Conservation (phyloP, 2,113 vertebrate species). For the Ivindomyrus marchei region DNA sequence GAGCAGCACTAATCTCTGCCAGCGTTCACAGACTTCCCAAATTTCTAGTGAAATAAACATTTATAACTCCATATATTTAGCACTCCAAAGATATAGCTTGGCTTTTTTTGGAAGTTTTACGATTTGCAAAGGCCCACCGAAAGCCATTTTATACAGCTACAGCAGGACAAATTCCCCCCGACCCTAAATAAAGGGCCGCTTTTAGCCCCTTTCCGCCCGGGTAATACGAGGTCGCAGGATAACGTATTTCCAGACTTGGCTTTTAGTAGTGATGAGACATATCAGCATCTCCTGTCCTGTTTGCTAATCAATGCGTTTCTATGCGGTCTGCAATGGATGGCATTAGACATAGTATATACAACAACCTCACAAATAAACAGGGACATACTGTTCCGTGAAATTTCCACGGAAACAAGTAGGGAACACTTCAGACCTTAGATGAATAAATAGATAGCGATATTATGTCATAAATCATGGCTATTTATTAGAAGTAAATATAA, state of each 20-base stretch:
- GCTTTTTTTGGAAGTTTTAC: neutral
- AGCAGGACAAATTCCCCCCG: neutral
- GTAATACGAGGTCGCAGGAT: neutral
- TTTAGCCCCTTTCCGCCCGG: neutral
- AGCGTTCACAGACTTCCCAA: neutral
- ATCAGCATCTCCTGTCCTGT: neutral
- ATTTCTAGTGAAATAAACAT: neutral
- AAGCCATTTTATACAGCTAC: neutral
- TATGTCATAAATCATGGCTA: neutral
- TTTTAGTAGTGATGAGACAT: neutral
- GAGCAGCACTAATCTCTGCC: neutral
- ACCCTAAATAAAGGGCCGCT: neutral
- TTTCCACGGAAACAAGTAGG: neutral
- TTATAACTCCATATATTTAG: neutral
- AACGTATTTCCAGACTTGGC: neutral
- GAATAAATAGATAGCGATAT: neutral
- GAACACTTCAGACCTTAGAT: neutral
- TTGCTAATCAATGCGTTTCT: neutral
- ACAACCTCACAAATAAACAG: neutral
- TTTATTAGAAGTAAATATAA: neutral
- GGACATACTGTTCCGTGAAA: neutral
- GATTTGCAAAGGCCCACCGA: neutral
- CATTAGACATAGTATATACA: neutral
- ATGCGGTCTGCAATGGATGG: neutral
- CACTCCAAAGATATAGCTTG: neutral